Percentiles rank a stretch among this genome's conserved stretches.
phyloP scores from a whole-genome alignment of 2,113 vertebrate genomes.

The Proteles cristata region DNA sequence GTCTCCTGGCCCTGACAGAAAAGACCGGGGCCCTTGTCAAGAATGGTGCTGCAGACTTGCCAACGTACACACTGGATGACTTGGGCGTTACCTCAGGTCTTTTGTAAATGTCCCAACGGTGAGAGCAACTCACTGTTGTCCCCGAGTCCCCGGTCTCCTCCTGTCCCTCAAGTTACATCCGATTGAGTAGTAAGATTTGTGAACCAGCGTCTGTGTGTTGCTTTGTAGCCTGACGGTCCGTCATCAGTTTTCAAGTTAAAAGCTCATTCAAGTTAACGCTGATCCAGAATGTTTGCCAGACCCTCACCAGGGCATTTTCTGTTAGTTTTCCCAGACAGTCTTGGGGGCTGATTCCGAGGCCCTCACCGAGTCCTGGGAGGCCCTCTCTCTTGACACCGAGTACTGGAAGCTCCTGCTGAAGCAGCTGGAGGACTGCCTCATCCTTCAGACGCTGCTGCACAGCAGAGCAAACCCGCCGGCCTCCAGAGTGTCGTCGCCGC shows the following conservation, averaged over 20 bases:
- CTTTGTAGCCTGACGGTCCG: neutral
- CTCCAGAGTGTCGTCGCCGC: slow-evolving; percentile 83
- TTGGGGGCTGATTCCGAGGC: slow-evolving; percentile 87
- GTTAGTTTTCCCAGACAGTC: slow-evolving; percentile 86
- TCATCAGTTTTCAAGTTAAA: neutral
- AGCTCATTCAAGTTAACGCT: neutral
- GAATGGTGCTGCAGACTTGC: neutral
- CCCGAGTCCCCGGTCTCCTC: neutral
- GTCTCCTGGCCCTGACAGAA: neutral
- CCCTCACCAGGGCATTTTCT: neutral
- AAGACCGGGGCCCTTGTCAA: neutral
- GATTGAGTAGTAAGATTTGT: neutral
- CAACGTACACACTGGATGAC: neutral
- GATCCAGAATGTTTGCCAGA: neutral
- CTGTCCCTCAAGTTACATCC: neutral
- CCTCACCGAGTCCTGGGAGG: slow-evolving; percentile 92
- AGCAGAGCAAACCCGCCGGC: slow-evolving; percentile 81
- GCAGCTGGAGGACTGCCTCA: slow-evolving; percentile 95
- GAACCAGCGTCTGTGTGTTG: neutral
- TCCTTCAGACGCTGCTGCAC: slow-evolving; percentile 94
- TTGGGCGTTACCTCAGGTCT: neutral
- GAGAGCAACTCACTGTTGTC: neutral
- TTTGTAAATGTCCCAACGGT: neutral
- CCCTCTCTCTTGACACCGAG: slow-evolving; percentile 95
- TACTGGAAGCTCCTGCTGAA: slow-evolving; percentile 96